Evolutionary conservation across 2,888 invertebrate species (phyloP), one percentile per base, ranked within the genome.

Genomic region (Rotaria sp.): DNA sequence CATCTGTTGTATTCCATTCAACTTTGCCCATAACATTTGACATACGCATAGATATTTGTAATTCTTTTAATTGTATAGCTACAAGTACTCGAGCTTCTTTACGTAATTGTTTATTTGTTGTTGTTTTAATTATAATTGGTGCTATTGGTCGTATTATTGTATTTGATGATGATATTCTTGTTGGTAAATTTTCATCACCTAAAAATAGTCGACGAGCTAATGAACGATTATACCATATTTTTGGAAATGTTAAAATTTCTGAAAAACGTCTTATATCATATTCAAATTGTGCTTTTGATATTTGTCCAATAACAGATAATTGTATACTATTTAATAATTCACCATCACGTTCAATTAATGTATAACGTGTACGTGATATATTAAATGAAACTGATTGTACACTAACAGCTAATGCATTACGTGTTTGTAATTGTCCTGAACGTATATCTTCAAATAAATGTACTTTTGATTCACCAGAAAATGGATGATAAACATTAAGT

Each of bases 11-110:
- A 35, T 50, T 84, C 84, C 84, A 84, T 52, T 94, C 94, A 87
- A 97, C 97, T 90, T 97, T 97, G 26, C 99, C 98, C 96, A 99
- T 98, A 0, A 98, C 97, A 90, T 98, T 98, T 75, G 97, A 97
- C 96, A 99, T 99, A 91, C 98, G 98, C 95, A 98, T 97, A 90
- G 96, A 96, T 21, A 99, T 96, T 91, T 97, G 97, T 85, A 99
- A 93, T 89, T 95, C 94, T 84, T 96, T 96, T 91, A 98, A 96
- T 92, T 97, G 97, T 75, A 98, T 95, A 0, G 96, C 96, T 92
- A 97, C 96, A 87, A 98, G 92, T 7, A 98, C 97, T 85, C 97
- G 92, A 7, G 97, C 97, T 92, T 97, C 18, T 75, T 96, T 94
- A 3, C 55, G 41, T 21, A 50, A 45, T 2, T 30, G 21, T 21